These are phyloP conservation scores for Xylota segnis DNA, from an alignment of 2,888 invertebrate genomes.

Conservation along the genomic window DNA sequence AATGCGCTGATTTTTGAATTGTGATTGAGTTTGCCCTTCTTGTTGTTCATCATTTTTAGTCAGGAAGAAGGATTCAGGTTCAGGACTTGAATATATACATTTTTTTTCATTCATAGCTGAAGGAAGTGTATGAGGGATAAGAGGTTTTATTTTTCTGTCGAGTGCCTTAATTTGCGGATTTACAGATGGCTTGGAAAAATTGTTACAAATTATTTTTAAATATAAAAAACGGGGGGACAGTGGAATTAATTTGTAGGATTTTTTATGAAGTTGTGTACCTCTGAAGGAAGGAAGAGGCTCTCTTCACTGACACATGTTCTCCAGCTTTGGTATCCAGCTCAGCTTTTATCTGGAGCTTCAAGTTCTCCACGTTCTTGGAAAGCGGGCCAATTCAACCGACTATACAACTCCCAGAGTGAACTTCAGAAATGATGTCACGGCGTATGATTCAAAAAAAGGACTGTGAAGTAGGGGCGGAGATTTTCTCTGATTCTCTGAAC, in stretches of 20 bases:
- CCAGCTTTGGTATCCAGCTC: no score
- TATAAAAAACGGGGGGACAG: conserved; percentile 23
- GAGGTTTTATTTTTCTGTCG: conserved; percentile 54
- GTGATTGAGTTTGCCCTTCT: conserved; percentile 80
- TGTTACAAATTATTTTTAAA: conserved; percentile 58
- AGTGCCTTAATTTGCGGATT: conserved; percentile 82
- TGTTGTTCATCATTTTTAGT: conserved; percentile 62
- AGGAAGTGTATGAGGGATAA: conserved; percentile 14
- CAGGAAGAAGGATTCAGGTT: conserved; percentile 46
- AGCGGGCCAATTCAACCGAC: no score
- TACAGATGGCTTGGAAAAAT: conserved; percentile 82
- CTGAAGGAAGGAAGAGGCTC: no score
- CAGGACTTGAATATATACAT: conserved; percentile 12
- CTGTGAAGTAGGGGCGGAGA: no score
- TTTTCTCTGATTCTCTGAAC: no score
- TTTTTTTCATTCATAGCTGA: conserved; percentile 9
- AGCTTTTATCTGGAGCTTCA: no score
- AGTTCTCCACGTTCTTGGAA: no score
- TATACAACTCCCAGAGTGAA: no score
- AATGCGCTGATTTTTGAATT: conserved; percentile 79
- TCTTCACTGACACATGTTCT: no score
- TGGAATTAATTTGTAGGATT: conserved; percentile 37
- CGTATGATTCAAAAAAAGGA: no score
- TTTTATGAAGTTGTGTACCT: no score
- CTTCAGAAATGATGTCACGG: no score